phyloP scores from a whole-genome alignment of 2,797 vertebrate genomes.

The Fistularia tabacaria region DNA sequence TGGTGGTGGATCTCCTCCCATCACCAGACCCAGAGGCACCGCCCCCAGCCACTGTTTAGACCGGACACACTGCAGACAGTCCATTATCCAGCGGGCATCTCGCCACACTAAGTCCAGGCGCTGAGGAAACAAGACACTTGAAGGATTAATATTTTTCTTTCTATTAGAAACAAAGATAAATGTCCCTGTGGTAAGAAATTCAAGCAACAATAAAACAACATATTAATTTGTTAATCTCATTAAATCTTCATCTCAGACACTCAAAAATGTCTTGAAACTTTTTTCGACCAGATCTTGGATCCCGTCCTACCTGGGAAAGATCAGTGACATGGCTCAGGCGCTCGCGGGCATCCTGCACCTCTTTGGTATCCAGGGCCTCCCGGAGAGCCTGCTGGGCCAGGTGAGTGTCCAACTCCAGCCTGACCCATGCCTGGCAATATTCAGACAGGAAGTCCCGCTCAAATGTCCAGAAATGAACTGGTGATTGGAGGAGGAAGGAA shows the following conservation, averaged over 20 bases:
- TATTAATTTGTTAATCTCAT: too few relatives aligned
- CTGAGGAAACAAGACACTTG: slow-evolving; percentile 37
- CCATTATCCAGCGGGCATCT: slow-evolving; percentile 77
- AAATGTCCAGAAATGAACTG: slow-evolving; percentile 78
- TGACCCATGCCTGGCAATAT: slow-evolving; percentile 77
- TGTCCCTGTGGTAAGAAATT: too few relatives aligned
- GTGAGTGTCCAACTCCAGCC: slow-evolving; percentile 74
- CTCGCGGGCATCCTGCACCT: slow-evolving; percentile 70
- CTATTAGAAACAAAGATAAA: too few relatives aligned
- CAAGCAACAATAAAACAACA: too few relatives aligned
- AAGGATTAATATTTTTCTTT: too few relatives aligned
- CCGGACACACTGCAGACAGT: slow-evolving; percentile 75
- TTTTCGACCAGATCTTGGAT: too few relatives aligned
- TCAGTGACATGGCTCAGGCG: slow-evolving; percentile 63
- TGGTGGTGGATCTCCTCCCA: slow-evolving; percentile 67
- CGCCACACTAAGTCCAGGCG: slow-evolving; percentile 70
- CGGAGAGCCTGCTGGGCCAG: slow-evolving; percentile 76
- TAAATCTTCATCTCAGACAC: too few relatives aligned
- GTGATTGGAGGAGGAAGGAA: not conserved
- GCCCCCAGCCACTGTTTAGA: slow-evolving; percentile 72
- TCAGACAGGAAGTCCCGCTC: slow-evolving; percentile 72
- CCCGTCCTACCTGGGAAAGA: slow-evolving; percentile 58
- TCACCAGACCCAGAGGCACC: slow-evolving; percentile 72
- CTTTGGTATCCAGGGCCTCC: slow-evolving; percentile 74
- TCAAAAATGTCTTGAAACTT: too few relatives aligned